These are phyloP conservation scores for Conistra vaccinii DNA, from an alignment of 2,888 invertebrate species.

Conservation along the genomic window DNA sequence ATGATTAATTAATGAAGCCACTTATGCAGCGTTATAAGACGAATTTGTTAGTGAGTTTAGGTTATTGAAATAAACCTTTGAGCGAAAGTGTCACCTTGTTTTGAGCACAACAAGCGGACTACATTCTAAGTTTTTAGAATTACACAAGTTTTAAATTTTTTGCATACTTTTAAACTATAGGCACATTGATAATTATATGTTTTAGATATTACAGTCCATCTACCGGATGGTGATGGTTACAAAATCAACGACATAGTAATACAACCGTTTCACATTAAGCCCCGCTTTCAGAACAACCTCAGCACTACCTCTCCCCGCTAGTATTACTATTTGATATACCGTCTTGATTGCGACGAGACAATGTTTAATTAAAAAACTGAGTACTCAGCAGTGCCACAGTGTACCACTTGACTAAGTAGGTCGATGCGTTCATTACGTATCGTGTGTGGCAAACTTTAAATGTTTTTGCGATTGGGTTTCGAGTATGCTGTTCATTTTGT, in stretches of 20 bases:
- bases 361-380: slow-evolving; percentile 67
- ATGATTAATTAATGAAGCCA: neutral
- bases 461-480: slow-evolving; percentile 28
- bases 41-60: neutral
- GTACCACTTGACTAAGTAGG: slow-evolving; percentile 42
- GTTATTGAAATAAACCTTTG: neutral
- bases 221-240: neutral
- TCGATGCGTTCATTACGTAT: slow-evolving; percentile 42
- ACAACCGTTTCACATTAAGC: neutral
- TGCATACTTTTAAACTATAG: neutral
- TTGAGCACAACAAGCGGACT: neutral
- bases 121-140: neutral
- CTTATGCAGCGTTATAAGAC: neutral
- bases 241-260: too few species aligned
- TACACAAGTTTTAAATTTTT: neutral
- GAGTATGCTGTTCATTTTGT: neutral
- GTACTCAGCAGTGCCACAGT: slow-evolving; percentile 22
- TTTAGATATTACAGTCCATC: neutral
- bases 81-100: neutral
- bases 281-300: slow-evolving; percentile 44
- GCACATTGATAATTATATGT: neutral
- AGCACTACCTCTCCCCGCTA: slow-evolving; percentile 18
- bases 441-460: slow-evolving; percentile 27
- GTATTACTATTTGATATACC: slow-evolving; percentile 65
- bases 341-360: slow-evolving; percentile 66